These are phyloP conservation scores for Holcopasites calliopsidis DNA, from an alignment of 1,140 invertebrate genomes.

Conservation along the genomic window DNA sequence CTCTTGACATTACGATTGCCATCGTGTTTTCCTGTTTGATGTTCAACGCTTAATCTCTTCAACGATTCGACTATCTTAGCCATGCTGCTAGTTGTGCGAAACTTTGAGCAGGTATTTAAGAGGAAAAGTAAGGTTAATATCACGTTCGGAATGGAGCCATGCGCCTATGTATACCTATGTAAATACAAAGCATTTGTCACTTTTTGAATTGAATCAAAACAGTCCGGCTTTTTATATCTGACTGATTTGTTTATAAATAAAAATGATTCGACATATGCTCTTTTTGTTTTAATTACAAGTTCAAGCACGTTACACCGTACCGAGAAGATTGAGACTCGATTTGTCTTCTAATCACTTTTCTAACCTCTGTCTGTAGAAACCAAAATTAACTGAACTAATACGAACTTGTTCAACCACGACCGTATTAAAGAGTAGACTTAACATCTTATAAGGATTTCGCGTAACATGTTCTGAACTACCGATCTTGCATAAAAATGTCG, in stretches of 20 bases:
- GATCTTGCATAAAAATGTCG: too few relatives aligned
- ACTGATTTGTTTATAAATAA: neutral
- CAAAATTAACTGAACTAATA: too few relatives aligned
- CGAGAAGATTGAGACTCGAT: neutral
- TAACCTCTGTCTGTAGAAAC: neutral
- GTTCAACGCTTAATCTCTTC: conserved; percentile 59
- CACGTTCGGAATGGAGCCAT: conserved; percentile 11
- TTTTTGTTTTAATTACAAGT: neutral
- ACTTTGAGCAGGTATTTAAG: neutral
- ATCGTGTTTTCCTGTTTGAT: conserved; percentile 16
- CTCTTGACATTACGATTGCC: conserved; percentile 19
- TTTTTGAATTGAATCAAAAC: neutral
- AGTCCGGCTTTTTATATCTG: neutral
- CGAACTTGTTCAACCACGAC: too few relatives aligned
- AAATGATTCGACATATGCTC: neutral
- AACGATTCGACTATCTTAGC: conserved; percentile 63
- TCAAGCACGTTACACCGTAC: neutral
- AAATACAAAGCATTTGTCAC: neutral
- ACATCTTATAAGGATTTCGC: too few relatives aligned
- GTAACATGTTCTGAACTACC: too few relatives aligned
- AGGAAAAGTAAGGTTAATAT: conserved; percentile 35
- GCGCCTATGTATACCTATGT: too few relatives aligned
- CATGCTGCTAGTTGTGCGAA: conserved; percentile 41
- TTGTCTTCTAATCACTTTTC: too few relatives aligned
- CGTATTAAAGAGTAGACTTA: too few relatives aligned